Evolutionary conservation across 2,797 vertebrate species (phyloP).

Genomic region (Phoeniculus purpureus): DNA sequence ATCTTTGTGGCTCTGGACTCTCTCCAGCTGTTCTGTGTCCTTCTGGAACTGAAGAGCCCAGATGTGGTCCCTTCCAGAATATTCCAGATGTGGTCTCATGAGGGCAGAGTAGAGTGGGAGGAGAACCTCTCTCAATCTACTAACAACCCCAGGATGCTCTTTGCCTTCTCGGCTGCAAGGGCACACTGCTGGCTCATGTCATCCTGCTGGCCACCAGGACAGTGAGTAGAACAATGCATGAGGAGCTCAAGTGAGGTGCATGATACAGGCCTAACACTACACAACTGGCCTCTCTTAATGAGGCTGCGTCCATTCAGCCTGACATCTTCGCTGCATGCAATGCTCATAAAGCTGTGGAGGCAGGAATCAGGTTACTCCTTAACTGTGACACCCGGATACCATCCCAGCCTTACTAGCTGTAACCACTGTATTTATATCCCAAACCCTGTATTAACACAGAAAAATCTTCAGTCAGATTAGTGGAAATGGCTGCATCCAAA

Average conservation of each 20-base stretch:
- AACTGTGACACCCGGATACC: neutral
- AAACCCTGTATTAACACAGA: neutral
- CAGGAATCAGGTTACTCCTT: neutral
- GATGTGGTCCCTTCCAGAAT: no score
- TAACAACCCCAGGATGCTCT: no score
- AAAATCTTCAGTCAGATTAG: neutral
- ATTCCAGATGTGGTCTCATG: no score
- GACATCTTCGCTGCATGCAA: neutral
- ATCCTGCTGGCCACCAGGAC: no score
- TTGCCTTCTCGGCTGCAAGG: no score
- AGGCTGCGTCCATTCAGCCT: neutral
- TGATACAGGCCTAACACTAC: neutral
- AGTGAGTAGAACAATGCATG: accelerated
- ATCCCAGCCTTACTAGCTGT: neutral
- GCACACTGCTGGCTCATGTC: no score
- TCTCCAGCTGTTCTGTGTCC: no score
- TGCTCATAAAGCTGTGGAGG: neutral
- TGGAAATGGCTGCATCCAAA: neutral
- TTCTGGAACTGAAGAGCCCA: no score
- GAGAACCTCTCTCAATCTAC: no score
- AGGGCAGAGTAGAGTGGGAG: no score
- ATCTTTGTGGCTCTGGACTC: no score
- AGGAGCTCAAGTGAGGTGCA: accelerated
- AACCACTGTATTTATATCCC: neutral
- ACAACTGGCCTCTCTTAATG: neutral